Evolutionary conservation across 2,113 vertebrate species (phyloP).

Genomic region (Manacus vitellinus): DNA sequence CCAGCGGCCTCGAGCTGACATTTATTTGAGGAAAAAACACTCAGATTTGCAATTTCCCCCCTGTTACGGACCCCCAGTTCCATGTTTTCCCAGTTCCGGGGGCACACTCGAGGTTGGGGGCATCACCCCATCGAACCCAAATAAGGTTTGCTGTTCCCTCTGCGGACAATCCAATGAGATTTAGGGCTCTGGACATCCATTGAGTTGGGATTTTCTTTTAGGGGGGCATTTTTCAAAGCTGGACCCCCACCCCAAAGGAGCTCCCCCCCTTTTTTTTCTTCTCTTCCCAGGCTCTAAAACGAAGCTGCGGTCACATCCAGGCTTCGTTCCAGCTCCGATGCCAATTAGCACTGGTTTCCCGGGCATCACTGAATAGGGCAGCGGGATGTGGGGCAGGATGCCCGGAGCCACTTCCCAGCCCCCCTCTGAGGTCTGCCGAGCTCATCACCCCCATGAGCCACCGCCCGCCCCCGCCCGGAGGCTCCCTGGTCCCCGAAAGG

Average conservation of each 20-base stretch:
- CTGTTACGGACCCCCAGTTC: not conserved
- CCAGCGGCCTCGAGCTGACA: slow-evolving; percentile 14
- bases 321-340: not conserved
- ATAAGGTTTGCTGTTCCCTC: not conserved
- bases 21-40: slow-evolving; percentile 2
- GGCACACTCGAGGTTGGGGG: not conserved
- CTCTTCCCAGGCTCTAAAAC: not conserved
- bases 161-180: rapidly evolving
- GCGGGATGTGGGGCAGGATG: slow-evolving; percentile 18
- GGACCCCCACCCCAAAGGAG: no score
- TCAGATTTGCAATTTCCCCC: not conserved
- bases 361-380: slow-evolving; percentile 4
- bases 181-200: not conserved
- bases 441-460: not conserved
- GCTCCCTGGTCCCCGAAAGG: not conserved
- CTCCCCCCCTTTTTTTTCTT: no score
- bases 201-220: not conserved
- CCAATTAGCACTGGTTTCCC: slow-evolving; percentile 21
- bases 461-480: not conserved
- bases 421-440: not conserved
- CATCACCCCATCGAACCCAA: not conserved
- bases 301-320: not conserved
- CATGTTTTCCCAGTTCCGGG: not conserved
- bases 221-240: not conserved
- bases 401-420: not conserved